Conservation (phyloP, 2,113 vertebrate species). For the Mionectes macconnelli region DNA sequence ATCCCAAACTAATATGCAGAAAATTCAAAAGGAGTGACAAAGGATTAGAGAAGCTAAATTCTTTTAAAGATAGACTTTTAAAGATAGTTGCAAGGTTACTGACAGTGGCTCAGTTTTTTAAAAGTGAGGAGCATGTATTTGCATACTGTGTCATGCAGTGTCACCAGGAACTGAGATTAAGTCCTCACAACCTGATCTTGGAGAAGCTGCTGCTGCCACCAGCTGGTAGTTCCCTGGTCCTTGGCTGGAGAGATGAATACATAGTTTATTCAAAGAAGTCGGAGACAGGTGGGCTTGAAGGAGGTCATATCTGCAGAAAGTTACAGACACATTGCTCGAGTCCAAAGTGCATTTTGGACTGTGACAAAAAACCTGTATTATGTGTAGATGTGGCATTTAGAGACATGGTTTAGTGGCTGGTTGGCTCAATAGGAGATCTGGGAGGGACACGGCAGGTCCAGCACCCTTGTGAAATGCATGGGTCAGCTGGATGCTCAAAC, state of each 20-base stretch:
- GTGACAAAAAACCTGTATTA: background rate
- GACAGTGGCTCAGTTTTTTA: background rate
- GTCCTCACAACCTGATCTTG: background rate
- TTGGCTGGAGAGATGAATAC: background rate
- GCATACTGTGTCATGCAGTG: background rate
- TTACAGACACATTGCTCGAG: background rate
- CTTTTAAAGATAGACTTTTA: background rate
- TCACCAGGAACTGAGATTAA: fast-evolving
- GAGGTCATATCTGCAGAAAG: background rate
- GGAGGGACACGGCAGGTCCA: background rate
- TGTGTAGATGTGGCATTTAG: background rate
- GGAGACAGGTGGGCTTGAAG: background rate
- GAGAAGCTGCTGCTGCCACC: conserved; percentile 52
- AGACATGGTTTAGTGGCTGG: background rate
- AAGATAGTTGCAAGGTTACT: background rate
- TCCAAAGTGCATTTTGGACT: background rate
- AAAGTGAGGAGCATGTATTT: background rate
- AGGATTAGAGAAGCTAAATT: background rate
- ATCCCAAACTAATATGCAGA: background rate
- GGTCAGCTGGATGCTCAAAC: background rate
- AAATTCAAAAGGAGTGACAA: background rate
- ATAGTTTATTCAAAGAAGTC: background rate
- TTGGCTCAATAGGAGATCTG: background rate
- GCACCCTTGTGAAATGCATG: background rate
- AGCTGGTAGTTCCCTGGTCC: conserved; percentile 10